These are phyloP conservation scores for Schlechtendalia chinensis DNA, from an alignment of 1,140 invertebrate genomes.

Conservation along the genomic window DNA sequence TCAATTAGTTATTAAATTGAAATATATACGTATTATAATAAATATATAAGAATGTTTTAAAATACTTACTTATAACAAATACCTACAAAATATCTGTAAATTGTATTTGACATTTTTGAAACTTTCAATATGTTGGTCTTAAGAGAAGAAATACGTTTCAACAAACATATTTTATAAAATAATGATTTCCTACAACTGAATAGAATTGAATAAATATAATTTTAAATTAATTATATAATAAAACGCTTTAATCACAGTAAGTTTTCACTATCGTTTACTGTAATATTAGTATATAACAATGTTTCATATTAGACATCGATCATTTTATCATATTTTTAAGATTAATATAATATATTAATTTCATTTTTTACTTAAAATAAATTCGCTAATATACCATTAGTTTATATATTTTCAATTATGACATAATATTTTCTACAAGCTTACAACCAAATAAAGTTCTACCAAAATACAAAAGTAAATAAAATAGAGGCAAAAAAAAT, in stretches of 20 bases:
- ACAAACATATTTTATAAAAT: conserved; percentile 18
- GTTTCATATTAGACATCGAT: conserved; percentile 15
- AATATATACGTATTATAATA: too few species aligned
- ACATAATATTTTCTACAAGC: neutral
- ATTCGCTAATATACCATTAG: neutral
- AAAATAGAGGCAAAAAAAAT: neutral
- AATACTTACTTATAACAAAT: too few species aligned
- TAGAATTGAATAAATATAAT: conserved; percentile 5
- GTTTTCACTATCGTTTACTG: neutral
- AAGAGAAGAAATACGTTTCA: neutral
- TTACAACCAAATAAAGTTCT: too few species aligned
- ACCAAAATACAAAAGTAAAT: neutral
- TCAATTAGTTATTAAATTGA: too few species aligned
- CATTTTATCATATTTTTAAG: neutral
- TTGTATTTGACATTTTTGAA: neutral
- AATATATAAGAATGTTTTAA: too few species aligned
- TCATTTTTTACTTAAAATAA: neutral
- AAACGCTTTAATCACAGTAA: conserved; percentile 8
- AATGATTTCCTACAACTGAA: neutral
- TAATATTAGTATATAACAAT: neutral
- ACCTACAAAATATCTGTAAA: too few species aligned
- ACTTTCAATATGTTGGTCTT: neutral
- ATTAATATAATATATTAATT: neutral
- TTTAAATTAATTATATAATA: too few species aligned
- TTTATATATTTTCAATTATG: neutral